Conservation (phyloP, 2,888 invertebrate genomes). For the Melinaea marsaeus region DNA sequence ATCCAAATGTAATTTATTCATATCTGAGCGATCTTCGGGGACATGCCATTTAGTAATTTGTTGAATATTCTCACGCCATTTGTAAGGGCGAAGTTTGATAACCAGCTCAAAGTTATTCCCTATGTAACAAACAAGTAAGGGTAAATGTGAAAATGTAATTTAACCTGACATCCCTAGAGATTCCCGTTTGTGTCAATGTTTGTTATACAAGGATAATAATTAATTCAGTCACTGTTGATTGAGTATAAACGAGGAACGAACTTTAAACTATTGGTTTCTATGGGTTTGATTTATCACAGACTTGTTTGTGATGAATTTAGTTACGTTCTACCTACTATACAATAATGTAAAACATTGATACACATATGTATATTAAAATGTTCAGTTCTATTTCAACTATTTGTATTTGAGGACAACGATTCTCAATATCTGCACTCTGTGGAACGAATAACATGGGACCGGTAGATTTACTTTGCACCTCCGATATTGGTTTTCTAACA, state of each 20-base stretch:
- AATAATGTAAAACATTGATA: not conserved
- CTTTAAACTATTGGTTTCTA: conserved; percentile 18
- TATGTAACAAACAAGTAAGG: conserved; percentile 30
- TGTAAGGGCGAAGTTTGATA: conserved; percentile 41
- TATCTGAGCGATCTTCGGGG: conserved; percentile 19
- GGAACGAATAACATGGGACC: conserved; percentile 26
- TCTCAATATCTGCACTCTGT: conserved; percentile 23
- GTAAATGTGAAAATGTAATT: conserved; percentile 37
- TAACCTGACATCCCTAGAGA: conserved; percentile 28
- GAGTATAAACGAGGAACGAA: conserved; percentile 32
- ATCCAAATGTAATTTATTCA: conserved; percentile 3
- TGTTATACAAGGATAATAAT: conserved; percentile 30
- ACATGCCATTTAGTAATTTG: conserved; percentile 31
- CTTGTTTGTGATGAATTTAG: not conserved
- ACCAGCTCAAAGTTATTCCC: conserved; percentile 38
- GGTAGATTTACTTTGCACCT: conserved; percentile 29
- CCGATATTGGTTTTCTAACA: conserved; percentile 23
- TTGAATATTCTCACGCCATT: conserved; percentile 40
- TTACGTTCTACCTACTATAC: too few species aligned
- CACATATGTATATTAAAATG: too few species aligned
- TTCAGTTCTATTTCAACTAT: not conserved
- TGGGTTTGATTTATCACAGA: not conserved
- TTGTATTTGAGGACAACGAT: not conserved
- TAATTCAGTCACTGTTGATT: conserved; percentile 29
- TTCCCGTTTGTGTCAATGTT: conserved; percentile 28